Base-by-base conservation (phyloP, 2,888 invertebrate species). In the Hirtodrosophila duncani region DNA sequence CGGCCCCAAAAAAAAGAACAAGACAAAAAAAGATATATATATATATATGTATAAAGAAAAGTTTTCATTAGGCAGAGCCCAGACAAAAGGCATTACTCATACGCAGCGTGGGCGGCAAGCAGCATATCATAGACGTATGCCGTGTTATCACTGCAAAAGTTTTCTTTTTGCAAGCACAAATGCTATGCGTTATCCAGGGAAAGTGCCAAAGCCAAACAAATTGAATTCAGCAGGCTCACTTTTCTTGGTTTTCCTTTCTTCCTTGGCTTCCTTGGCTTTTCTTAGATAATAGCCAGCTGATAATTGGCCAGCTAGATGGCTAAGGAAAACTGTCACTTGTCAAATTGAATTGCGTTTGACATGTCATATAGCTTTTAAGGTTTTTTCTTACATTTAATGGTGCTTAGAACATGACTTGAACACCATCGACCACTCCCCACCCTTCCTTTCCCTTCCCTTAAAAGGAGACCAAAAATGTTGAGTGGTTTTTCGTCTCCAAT, bases 351-450 rank as follows among this genome's bases (percentile, higher is more conserved):
- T 72, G 78, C 37, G 51, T 67, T 58, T 60, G 70, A 67, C 67
- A 68, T 67, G 67, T 72, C 67, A 70, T n/a, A n/a, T n/a, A n/a
- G 78, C 78, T 72, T 72, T 72, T 78, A 72, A 69, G 70, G 78
- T 70, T 72, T 72, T 74, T 72, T 72, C 77, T 72, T 72, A 72
- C 72, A 72, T 77, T 72, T 75, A 71, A n/a, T 75, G 68, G 21
- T 26, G 11, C 30, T 11, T 24, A 41, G 16, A 27, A 26, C 18
- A 26, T 7, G 29, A 42, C 6, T 48, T 23, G 30, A 21, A 20
- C 29, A 10, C 26, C 38, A 26, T n/a, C n/a, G n/a, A n/a, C n/a
- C n/a, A n/a, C n/a, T n/a, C n/a, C n/a, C n/a, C n/a, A n/a, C n/a
- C n/a, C n/a, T n/a, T n/a, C n/a, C n/a, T n/a, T n/a, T n/a, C n/a